A percentile compares a stretch with the other conserved stretches of the same genome.
Evolutionary conservation across 2,888 invertebrate species (phyloP).

Genomic region (Helicoverpa assulta): DNA sequence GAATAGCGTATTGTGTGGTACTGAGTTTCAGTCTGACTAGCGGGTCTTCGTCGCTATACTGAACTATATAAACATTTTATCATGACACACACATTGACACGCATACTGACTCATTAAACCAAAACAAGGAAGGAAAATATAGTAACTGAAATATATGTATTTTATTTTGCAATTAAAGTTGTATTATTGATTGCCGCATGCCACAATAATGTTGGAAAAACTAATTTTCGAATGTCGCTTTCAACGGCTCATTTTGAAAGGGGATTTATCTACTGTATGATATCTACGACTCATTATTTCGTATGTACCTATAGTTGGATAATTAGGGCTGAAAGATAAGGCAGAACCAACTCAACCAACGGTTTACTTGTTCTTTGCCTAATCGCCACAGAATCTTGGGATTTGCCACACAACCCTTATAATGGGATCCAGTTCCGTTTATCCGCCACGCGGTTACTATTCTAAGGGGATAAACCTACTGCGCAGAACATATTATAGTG

Average conservation of each 20-base stretch:
- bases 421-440: too few species aligned
- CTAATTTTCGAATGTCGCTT: neutral
- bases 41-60: neutral
- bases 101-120: neutral
- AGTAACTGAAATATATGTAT: neutral
- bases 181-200: neutral
- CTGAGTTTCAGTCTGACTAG: neutral
- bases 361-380: too few species aligned
- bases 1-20: neutral
- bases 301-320: too few species aligned
- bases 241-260: too few species aligned
- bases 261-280: too few species aligned
- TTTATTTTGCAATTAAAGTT: neutral
- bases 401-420: too few species aligned
- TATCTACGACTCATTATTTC: too few species aligned
- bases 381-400: too few species aligned
- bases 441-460: fast-evolving
- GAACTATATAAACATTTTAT: neutral
- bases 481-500: too few species aligned
- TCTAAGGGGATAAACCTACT: too few species aligned
- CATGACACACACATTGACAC: neutral
- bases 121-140: constrained; percentile 1
- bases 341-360: too few species aligned
- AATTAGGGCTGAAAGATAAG: too few species aligned
- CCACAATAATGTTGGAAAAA: neutral